These are phyloP conservation scores for Drosophila nigricruria DNA, from an alignment of 2,888 invertebrate species.

Conservation along the genomic window DNA sequence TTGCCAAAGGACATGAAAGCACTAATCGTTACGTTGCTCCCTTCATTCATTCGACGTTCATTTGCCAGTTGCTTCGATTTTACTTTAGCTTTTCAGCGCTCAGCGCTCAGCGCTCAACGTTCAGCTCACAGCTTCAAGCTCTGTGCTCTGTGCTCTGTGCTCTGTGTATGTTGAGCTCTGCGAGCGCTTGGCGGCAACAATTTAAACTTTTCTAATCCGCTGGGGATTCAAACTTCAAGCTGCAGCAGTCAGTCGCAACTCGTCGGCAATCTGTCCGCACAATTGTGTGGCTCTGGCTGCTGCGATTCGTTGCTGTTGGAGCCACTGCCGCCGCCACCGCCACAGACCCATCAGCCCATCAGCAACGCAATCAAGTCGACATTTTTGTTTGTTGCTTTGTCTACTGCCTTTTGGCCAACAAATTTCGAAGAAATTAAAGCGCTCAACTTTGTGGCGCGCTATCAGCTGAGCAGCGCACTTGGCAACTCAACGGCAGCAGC, in stretches of 20 bases:
- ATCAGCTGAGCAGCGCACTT: conserved; percentile 77
- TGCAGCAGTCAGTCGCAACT: conserved; percentile 63
- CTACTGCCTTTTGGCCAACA: conserved; percentile 58
- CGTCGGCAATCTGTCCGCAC: conserved; percentile 75
- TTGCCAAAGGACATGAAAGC: conserved; percentile 82
- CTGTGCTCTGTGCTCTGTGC: too few species aligned
- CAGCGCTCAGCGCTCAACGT: conserved; percentile 1
- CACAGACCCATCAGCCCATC: conserved; percentile 50
- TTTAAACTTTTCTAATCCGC: conserved; percentile 82
- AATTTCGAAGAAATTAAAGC: conserved; percentile 80
- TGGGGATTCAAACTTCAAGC: conserved; percentile 78
- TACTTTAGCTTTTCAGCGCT: conserved; percentile 46
- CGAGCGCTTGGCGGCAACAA: conserved; percentile 72
- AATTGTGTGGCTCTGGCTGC: conserved; percentile 53
- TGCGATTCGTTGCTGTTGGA: conserved; percentile 3
- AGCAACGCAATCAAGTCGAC: conserved; percentile 79
- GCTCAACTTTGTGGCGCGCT: conserved; percentile 76
- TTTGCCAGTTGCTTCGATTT: conserved; percentile 76
- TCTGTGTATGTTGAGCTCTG: conserved; percentile 31
- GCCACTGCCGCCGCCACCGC: conserved; percentile 14
- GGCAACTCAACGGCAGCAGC: conserved; percentile 65
- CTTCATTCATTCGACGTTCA: conserved; percentile 71
- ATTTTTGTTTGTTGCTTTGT: conserved; percentile 78
- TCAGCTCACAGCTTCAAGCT: conserved; percentile 8
- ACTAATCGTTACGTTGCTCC: conserved; percentile 83